A percentile compares a stretch with the other conserved stretches of the same genome.
These are phyloP conservation scores for Camptogramma bilineatum DNA, from an alignment of 2,888 invertebrate species.

Conservation along the genomic window DNA sequence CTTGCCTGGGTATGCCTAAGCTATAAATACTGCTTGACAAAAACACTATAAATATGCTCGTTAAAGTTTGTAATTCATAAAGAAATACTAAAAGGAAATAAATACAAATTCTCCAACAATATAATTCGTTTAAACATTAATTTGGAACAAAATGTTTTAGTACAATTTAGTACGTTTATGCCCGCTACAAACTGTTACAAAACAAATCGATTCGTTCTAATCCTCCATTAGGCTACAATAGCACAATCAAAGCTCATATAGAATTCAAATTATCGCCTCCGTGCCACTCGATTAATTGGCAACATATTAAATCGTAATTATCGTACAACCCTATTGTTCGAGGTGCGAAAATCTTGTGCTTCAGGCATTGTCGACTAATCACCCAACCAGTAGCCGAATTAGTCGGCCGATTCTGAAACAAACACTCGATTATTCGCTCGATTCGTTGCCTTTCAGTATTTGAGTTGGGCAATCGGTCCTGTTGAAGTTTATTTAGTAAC, in stretches of 20 bases:
- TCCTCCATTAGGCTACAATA: constrained; percentile 38
- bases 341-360: constrained; percentile 70
- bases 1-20: no score
- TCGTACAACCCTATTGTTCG: constrained; percentile 71
- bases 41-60: no score
- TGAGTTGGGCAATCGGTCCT: constrained; percentile 6
- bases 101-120: no score
- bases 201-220: constrained; percentile 22
- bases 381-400: constrained; percentile 47
- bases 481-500: constrained; percentile 27
- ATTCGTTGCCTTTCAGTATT: neutral
- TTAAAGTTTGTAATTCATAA: no score
- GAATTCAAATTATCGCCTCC: constrained; percentile 43
- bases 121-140: no score
- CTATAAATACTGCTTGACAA: no score
- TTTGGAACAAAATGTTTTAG: no score
- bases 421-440: constrained; percentile 10
- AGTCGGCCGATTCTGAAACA: neutral
- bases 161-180: neutral
- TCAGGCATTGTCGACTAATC: constrained; percentile 53
- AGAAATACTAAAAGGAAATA: no score
- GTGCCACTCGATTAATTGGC: constrained; percentile 73
- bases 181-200: neutral
- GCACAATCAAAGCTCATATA: constrained; percentile 44
- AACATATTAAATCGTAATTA: constrained; percentile 84